Evolutionary conservation across 2,113 vertebrate species (phyloP).

Genomic region (Tetrax tetrax): DNA sequence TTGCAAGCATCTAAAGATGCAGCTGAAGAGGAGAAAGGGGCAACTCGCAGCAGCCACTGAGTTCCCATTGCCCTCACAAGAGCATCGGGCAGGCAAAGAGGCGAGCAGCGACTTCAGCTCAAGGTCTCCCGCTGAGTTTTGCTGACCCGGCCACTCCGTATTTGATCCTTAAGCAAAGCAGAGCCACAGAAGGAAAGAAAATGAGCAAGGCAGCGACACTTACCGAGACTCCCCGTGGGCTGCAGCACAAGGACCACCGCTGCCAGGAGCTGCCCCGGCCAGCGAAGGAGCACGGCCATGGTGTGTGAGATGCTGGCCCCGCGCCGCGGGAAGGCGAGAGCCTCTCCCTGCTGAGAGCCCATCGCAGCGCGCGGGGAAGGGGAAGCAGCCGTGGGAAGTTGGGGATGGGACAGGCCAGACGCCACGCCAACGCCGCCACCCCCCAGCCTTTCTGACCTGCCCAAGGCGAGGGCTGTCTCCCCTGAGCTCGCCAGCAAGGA

Average conservation of each 20-base stretch:
- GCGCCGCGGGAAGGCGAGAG: rapidly evolving
- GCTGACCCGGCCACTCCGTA: rapidly evolving
- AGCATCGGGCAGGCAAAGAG: too few relatives aligned
- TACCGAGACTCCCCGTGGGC: not conserved
- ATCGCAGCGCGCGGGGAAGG: not conserved
- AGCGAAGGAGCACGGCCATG: not conserved
- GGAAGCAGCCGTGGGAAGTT: slow-evolving; percentile 20
- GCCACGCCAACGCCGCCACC: not conserved
- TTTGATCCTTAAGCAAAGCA: not conserved
- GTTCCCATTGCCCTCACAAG: not conserved
- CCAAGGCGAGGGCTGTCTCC: not conserved
- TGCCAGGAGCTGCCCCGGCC: not conserved
- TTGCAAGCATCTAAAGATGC: not conserved
- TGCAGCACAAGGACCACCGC: not conserved
- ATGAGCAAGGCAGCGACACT: not conserved
- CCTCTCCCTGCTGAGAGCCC: not conserved
- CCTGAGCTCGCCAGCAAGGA: not conserved
- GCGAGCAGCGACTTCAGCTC: not conserved
- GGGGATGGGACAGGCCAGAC: not conserved
- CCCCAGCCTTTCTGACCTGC: not conserved
- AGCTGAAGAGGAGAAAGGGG: not conserved
- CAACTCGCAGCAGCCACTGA: not conserved
- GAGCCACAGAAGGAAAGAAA: not conserved
- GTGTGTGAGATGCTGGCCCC: not conserved
- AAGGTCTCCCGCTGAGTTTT: not conserved